These are phyloP conservation scores for Heliornis fulica DNA, from an alignment of 2,113 vertebrate genomes.

Conservation along the genomic window DNA sequence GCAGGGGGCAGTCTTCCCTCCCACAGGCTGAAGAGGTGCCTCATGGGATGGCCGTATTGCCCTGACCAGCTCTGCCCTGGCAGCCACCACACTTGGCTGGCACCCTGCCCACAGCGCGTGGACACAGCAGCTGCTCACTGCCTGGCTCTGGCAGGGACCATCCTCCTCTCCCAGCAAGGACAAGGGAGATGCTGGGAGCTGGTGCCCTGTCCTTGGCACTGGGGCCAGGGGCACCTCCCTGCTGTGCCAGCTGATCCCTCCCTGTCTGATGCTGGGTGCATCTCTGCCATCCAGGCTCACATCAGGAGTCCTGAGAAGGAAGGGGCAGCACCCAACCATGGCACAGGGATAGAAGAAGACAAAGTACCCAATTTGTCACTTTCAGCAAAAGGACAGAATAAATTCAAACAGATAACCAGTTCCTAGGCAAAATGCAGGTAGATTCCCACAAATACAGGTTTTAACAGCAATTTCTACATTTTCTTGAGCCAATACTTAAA, in stretches of 20 bases:
- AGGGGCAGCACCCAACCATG: neutral
- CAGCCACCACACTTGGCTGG: accelerated
- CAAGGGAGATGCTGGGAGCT: neutral
- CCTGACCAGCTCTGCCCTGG: neutral
- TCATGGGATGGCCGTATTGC: accelerated
- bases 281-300: accelerated
- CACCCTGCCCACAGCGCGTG: accelerated
- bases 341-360: neutral
- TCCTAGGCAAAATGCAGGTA: neutral
- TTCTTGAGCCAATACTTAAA: neutral
- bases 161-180: neutral
- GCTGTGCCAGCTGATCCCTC: conserved; percentile 12
- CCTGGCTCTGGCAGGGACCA: neutral
- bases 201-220: neutral
- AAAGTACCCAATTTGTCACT: neutral
- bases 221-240: neutral
- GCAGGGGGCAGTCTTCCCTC: neutral
- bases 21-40: accelerated
- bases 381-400: neutral
- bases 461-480: neutral
- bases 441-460: neutral
- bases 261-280: neutral
- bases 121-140: neutral
- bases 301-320: neutral
- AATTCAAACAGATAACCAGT: neutral